phyloP scores from a whole-genome alignment of 2,888 invertebrate species.

The Tuta absoluta region DNA sequence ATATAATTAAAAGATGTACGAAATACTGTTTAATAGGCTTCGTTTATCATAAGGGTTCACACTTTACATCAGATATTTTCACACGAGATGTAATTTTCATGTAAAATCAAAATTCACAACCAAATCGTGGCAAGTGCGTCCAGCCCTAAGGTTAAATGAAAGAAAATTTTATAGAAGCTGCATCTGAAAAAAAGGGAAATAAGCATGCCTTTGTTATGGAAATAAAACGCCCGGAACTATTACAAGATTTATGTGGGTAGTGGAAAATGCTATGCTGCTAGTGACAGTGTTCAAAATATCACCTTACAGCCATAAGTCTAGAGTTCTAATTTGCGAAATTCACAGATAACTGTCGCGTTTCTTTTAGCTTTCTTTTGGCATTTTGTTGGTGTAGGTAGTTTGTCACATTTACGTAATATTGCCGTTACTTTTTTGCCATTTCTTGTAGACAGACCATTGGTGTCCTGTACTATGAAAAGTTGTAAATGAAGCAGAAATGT shows the following conservation, averaged over 20 bases:
- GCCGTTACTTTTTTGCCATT: neutral
- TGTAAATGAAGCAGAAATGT: no score
- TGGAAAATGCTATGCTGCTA: neutral
- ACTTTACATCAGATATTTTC: no score
- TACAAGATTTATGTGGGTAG: neutral
- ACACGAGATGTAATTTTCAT: no score
- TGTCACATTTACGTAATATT: neutral
- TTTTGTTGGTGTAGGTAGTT: neutral
- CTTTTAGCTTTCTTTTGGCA: neutral
- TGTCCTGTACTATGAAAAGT: no score
- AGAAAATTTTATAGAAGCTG: neutral
- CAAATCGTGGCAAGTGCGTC: no score
- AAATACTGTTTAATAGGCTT: no score
- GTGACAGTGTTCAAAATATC: slow-evolving; percentile 15
- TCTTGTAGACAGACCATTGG: no score
- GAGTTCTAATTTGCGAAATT: neutral
- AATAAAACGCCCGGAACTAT: slow-evolving; percentile 8
- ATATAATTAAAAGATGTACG: no score
- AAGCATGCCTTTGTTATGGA: slow-evolving; percentile 4
- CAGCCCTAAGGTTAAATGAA: neutral
- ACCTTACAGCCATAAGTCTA: neutral
- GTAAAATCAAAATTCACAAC: no score
- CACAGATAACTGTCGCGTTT: neutral
- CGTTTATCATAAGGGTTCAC: no score
- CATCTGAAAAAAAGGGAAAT: neutral